Conservation (phyloP, 2,797 vertebrate genomes). For the Periophthalmus magnuspinnatus region DNA sequence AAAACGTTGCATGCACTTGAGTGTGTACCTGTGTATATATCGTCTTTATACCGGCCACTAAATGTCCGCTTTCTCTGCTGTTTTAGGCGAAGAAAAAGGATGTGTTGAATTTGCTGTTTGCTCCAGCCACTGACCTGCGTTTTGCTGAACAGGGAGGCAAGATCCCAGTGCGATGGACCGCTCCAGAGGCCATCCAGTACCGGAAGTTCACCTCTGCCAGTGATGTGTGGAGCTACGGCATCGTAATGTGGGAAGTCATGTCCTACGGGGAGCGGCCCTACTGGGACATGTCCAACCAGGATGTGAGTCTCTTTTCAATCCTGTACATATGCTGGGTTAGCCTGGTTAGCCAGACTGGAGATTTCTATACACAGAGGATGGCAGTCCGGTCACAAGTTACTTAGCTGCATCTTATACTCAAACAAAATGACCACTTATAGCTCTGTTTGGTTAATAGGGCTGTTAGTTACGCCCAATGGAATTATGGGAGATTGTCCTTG, state of each 20-base stretch:
- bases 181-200: constrained; percentile 96
- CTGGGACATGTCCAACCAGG: constrained; percentile 99
- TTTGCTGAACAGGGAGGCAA: constrained; percentile 88
- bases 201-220: constrained; percentile 98
- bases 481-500: background rate
- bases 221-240: constrained; percentile 97
- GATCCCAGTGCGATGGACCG: constrained; percentile 97
- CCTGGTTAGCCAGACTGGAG: no score
- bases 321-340: background rate
- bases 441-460: background rate
- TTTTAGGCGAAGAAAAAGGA: constrained; percentile 63
- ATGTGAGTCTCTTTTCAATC: constrained; percentile 82
- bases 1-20: background rate
- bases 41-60: constrained; percentile 17
- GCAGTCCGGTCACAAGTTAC: no score
- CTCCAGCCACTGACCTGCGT: constrained; percentile 62
- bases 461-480: background rate
- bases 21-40: background rate
- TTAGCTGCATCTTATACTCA: no score
- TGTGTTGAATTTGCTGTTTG: constrained; percentile 64
- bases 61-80: constrained; percentile 45
- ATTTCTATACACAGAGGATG: no score
- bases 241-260: constrained; percentile 99
- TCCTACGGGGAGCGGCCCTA: constrained; percentile 97
- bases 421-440: no score